Base-by-base conservation (phyloP, 1,140 invertebrate genomes). In the Nylanderia fulva region DNA sequence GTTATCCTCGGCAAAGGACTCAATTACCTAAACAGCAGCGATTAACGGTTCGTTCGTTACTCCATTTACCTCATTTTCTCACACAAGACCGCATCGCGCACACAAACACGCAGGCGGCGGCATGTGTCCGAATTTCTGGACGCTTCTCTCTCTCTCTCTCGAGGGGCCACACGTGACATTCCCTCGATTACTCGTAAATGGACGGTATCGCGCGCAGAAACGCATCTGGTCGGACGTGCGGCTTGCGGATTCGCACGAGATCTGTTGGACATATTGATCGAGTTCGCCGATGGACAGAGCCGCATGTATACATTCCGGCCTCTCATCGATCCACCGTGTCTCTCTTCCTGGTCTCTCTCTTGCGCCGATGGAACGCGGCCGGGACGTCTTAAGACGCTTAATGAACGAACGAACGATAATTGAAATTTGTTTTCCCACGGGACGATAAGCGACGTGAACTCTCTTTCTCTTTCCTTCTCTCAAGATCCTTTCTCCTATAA, bases 261-360 rank as follows among this genome's bases (percentile, higher is more conserved):
- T 84, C 61, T 18, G 60, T 52, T 24, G 71, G 27, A 36, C 33
- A 82, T 87, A 87, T 87, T 85, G 86, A 88, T 88, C 85, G 56
- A 77, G 72, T 33, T 60, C n/a, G 69, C 45, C 61, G 61, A 72
- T 86, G 18, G 68, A 54, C 72, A 56, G 45, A 48, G 15, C 13
- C 27, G 48, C 54, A 76, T 72, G 42, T 39, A 29, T 9, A 61
- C 79, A 52, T 64, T 29, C 54, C 33, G 42, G 42, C 24, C 54
- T n/a, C 45, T 79, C 83, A 88, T 88, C 85, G 86, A 88, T 87
- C 72, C 72, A 27, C 33, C 45, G 64, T 48, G 13, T 15, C 64
- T 80, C 69, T 80, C 77, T 86, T 80, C 52, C 39, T 18, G 8
- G 18, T 29, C 33, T 75, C 3, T 33, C 1, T 33, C 29, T 33